Evolutionary conservation across 2,113 vertebrate genomes (phyloP).

Genomic region (Felis chaus): DNA sequence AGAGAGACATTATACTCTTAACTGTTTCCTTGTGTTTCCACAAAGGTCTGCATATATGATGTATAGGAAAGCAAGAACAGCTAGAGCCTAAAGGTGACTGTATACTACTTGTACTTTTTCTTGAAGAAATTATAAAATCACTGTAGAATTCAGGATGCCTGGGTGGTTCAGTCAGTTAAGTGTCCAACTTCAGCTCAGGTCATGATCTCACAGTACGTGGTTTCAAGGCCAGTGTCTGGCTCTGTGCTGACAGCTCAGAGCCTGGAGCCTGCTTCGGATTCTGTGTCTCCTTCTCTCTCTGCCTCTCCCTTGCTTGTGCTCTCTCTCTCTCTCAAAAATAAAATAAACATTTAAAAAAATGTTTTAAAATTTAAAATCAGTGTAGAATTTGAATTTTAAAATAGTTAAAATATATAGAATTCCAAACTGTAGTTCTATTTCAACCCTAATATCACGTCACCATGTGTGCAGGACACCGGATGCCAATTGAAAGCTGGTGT

Average conservation of each 20-base stretch:
- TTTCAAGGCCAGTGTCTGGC: too few species aligned
- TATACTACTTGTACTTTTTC: background rate
- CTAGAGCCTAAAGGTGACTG: background rate
- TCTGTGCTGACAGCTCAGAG: too few species aligned
- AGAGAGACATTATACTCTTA: fast-evolving
- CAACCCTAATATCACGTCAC: background rate
- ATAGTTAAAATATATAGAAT: background rate
- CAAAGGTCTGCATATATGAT: background rate
- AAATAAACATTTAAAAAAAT: too few species aligned
- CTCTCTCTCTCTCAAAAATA: too few species aligned
- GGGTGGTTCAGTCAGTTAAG: too few species aligned
- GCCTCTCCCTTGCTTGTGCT: too few species aligned
- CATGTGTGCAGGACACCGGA: background rate
- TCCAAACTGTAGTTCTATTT: background rate
- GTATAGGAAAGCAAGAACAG: background rate
- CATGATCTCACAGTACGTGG: too few species aligned
- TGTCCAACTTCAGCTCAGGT: too few species aligned
- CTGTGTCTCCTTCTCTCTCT: too few species aligned
- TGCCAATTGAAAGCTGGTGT: background rate
- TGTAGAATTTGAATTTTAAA: background rate
- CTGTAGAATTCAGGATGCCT: background rate
- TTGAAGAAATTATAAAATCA: background rate
- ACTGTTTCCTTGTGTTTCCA: background rate
- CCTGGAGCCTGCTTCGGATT: too few species aligned
- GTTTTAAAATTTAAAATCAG: background rate